phyloP scores from a whole-genome alignment of 2,888 invertebrate species.

The Oligia latruncula region DNA sequence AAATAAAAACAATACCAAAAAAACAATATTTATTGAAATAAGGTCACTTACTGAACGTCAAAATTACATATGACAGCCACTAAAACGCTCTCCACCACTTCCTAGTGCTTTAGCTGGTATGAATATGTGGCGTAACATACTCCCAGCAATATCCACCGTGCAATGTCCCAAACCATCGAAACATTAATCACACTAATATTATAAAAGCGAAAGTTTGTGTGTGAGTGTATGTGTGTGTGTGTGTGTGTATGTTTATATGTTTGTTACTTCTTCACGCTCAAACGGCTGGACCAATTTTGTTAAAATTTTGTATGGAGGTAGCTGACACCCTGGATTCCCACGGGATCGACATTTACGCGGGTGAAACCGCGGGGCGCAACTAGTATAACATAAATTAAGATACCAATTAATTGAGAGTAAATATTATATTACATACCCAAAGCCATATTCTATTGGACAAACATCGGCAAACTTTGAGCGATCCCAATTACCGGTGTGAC shows the following conservation, averaged over 20 bases:
- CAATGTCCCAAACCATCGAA: conserved; percentile 7
- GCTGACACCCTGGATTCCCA: too few relatives aligned
- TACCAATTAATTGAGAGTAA: conserved; percentile 43
- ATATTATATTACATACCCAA: conserved; percentile 41
- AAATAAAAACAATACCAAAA: not conserved
- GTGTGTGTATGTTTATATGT: too few relatives aligned
- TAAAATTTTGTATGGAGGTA: too few relatives aligned
- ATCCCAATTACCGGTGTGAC: conserved; percentile 57
- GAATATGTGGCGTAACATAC: not conserved
- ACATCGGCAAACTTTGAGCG: conserved; percentile 55
- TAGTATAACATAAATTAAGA: conserved; percentile 14
- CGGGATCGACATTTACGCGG: too few relatives aligned
- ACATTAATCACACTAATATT: not conserved
- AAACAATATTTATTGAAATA: not conserved
- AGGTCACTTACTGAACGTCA: not conserved
- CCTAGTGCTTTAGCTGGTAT: not conserved
- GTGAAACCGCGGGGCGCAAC: too few relatives aligned
- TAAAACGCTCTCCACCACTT: not conserved
- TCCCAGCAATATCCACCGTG: not conserved
- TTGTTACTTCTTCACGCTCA: too few relatives aligned
- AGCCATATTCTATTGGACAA: conserved; percentile 45
- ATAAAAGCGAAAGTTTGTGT: too few relatives aligned
- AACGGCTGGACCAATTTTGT: too few relatives aligned
- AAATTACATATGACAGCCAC: not conserved
- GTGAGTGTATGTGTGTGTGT: too few relatives aligned